Percentiles rank a stretch among this genome's conserved stretches.
These are phyloP conservation scores for Flexamia atlantica DNA, from an alignment of 2,888 invertebrate genomes.

Conservation along the genomic window DNA sequence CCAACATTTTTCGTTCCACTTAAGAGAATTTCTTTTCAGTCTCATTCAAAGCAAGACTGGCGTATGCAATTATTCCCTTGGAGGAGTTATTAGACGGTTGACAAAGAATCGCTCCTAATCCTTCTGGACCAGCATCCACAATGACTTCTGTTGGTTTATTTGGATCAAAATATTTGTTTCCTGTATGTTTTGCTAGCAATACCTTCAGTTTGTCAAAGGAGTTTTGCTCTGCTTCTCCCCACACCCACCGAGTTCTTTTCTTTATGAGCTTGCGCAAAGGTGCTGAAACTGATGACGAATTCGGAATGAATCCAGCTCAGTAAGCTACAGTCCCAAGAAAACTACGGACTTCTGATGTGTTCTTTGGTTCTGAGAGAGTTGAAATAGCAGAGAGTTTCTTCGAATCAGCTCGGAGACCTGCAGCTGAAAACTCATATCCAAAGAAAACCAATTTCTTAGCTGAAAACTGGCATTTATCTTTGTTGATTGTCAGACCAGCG, in stretches of 20 bases:
- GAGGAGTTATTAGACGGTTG: not conserved
- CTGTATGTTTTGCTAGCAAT: not conserved
- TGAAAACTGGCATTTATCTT: not conserved
- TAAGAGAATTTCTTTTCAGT: not conserved
- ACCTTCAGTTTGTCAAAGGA: not conserved
- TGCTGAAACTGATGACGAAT: too few relatives aligned
- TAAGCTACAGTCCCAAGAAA: too few relatives aligned
- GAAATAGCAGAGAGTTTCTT: too few relatives aligned
- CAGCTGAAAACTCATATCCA: too few relatives aligned
- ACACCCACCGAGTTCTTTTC: too few relatives aligned
- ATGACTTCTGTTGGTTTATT: not conserved
- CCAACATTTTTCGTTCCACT: not conserved
- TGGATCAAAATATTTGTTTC: not conserved
- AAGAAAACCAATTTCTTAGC: not conserved
- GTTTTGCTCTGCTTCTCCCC: too few relatives aligned
- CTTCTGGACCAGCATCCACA: constrained; percentile 12
- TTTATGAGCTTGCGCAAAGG: too few relatives aligned
- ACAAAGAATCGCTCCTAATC: not conserved
- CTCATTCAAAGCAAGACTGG: not conserved
- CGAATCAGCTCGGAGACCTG: too few relatives aligned
- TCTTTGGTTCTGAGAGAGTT: too few relatives aligned
- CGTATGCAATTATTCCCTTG: not conserved
- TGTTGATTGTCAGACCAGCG: not conserved
- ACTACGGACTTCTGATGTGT: too few relatives aligned
- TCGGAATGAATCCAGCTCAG: too few relatives aligned